Evolutionary conservation across 2,797 vertebrate species (phyloP), one percentile per base, ranked within the genome.

Genomic region (Enteromius afrohamiltoni): DNA sequence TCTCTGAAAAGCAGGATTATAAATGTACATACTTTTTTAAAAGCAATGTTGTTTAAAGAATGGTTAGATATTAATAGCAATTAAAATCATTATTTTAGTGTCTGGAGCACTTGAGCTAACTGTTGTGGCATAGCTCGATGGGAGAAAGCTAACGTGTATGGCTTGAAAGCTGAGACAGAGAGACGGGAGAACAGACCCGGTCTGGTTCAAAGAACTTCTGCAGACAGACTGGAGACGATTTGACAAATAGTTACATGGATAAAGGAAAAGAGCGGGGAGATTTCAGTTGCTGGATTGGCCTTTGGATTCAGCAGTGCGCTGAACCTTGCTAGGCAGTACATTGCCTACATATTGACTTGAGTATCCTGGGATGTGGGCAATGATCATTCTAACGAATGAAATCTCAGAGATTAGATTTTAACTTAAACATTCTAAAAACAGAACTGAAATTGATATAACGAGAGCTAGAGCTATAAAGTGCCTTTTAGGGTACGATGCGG

Each of bases 221-320:
- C 60, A 83, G 80, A 83, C 71, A 83, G 80, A 58, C 80, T 76
- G 80, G 71, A 83, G 80, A 76, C 80, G 31, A 76, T 53, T 45
- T 76, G 80, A 83, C 80, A 76, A 75, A 83, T 83, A 83, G 80
- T 68, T 68, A 75, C 45, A 83, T 19, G 71, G 80, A 83, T 83
- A 76, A 82, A 68, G 62, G 34, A 55, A 65, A 74, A 21, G 11
- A 67, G 40, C 4, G 14, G 29, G n/a, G 67, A 68, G 71, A 76
- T 76, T 76, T 67, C 62, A 68, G 71, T 42, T 1, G 7, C 62
- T 16, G 17, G 73, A 21, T 31, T 76, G 80, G 60, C 58, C 70
- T 76, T 47, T 75, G 58, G 70, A 75, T 42, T 45, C 55, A 51
- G 26, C 26, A 40, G 37, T 40, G 31, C 70, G 4, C 60, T 65